phyloP scores from a whole-genome alignment of 2,888 invertebrate genomes.

The Alsophila aescularia region DNA sequence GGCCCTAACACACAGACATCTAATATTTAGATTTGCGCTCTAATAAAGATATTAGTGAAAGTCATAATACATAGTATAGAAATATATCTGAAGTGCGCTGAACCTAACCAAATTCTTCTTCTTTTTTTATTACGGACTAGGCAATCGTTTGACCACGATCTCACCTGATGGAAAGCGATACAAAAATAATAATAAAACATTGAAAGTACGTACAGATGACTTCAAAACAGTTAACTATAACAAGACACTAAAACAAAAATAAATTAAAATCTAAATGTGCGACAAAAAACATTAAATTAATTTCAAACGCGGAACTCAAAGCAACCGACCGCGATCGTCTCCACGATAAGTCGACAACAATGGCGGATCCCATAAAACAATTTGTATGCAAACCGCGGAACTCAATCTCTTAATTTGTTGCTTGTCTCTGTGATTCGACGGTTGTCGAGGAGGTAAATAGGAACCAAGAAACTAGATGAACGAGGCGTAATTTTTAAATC shows the following conservation, averaged over 20 bases:
- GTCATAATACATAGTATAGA: too few species aligned
- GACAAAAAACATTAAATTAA: constrained; percentile 36
- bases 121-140: too few species aligned
- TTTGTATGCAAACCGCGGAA: constrained; percentile 77
- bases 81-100: too few species aligned
- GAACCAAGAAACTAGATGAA: constrained; percentile 31
- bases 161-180: too few species aligned
- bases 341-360: constrained; percentile 54
- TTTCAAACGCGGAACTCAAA: constrained; percentile 57
- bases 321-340: constrained; percentile 35
- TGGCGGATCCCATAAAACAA: constrained; percentile 70
- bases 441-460: constrained; percentile 31
- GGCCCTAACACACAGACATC: too few species aligned
- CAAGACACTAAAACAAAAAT: constrained; percentile 8
- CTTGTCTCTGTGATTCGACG: constrained; percentile 63
- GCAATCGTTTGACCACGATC: too few species aligned
- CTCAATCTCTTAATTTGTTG: constrained; percentile 67
- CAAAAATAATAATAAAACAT: too few species aligned
- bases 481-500: constrained; percentile 26
- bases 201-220: too few species aligned
- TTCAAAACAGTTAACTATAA: not conserved
- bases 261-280: constrained; percentile 13
- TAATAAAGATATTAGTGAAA: too few species aligned
- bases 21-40: too few species aligned
- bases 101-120: too few species aligned